Base-by-base conservation (phyloP, 2,888 invertebrate genomes). In the Eupsilia transversa region DNA sequence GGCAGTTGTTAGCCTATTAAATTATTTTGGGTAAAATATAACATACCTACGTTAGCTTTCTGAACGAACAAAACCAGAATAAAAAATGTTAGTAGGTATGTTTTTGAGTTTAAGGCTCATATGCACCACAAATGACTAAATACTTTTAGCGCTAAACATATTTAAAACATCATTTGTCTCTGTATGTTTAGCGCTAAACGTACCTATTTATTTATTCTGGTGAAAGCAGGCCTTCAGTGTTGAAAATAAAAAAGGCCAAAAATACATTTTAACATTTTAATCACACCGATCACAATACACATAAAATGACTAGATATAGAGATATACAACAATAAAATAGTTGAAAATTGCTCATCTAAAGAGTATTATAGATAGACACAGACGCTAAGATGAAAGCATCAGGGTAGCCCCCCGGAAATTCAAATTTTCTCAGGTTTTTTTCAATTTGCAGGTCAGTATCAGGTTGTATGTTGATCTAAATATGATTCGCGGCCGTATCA, bases 201-300 rank as follows among this genome's bases (percentile, higher is more conserved):
- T 52, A 27, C 2, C 5, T 52, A 14, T n/a, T n/a, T n/a, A 54
- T 12, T 49, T 9, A 49, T 49, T 23, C 7, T 10, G 23, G 9
- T 49, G n/a, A 23, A 49, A 49, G 23, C 3, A 9, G 49, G 49
- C 23, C 23, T 23, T 27, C 14, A 43, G 3, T 27, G 23, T 49
- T 33, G 38, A n/a, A 56, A 83, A 78, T 60, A 64, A 74, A 75
- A 82, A 66, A 64, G 52, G 54, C 35, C 46, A 74, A 57, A 72
- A 65, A 12, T 74, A n/a, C 9, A 82, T 81, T 83, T 77, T 63
- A 49, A 82, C 74, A 72, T 80, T 87, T 87, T 91, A 89, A 80
- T 89, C 89, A 93, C 91, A 92, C 88, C 88, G 86, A 92, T 90
- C 89, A 92, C 92, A 89, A 89, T 89, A 92, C 88, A 92, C 89